Evolutionary conservation across 2,797 vertebrate genomes (phyloP), one percentile per base, ranked within the genome.

Genomic region (Coranthus polyacanthus): DNA sequence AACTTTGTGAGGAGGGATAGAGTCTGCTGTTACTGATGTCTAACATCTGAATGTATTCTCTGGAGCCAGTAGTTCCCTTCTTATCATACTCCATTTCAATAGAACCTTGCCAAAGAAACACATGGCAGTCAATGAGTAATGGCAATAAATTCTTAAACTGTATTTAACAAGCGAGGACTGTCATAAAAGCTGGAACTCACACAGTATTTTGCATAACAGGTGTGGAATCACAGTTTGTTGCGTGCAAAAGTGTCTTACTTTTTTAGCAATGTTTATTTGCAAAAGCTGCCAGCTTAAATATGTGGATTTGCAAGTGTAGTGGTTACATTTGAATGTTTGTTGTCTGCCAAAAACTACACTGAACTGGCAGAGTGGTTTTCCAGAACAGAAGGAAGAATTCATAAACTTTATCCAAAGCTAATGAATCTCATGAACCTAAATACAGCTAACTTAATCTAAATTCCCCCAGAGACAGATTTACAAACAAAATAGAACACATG

Each of bases 21-120:
- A 4, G 46, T 22, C 21, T 68, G 52, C 55, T 55, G 41, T n/a
- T n/a, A n/a, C 41, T 29, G 51, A 67, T 55, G 52, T 34, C 12
- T 54, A 26, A 65, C 52, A 66, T 50, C 18, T 45, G 38, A 76
- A 20, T 18, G 12, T 39, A 1, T 41, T 45, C 13, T 22, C 13
- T 13, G 13, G 13, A 47, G 41, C 39, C 52, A 39, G 37, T 2
- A 22, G 52, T 54, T 21, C 22, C 5, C 1, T 8, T n/a, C 24
- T 41, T 24, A 41, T 41, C 2, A 41, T n/a, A 41, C 13, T 32
- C 15, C 21, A 22, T 54, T 54, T 54, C 7, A 41, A 24, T 21
- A 5, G 34, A 57, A 32, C 51, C 34, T 26, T 51, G 7, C 15
- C 0, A 5, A 24, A 20, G 29, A 51, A 45, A 38, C 34, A 50